A percentile compares a stretch with the other conserved stretches of the same genome.
phyloP scores from a whole-genome alignment of 1,140 invertebrate species.

The Bombus ignitus region DNA sequence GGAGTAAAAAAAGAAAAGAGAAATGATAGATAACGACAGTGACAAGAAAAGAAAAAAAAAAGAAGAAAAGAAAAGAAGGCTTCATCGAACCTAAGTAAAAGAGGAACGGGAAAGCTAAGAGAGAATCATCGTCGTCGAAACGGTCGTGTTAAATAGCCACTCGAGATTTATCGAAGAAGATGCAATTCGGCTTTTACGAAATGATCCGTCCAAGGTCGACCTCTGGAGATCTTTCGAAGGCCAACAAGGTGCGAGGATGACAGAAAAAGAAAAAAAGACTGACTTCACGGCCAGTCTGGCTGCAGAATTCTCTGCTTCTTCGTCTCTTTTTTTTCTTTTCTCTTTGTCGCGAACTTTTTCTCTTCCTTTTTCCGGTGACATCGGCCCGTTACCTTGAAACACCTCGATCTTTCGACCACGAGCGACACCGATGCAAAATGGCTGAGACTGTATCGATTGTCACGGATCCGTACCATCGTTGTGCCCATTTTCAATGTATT shows the following conservation, averaged over 20 bases:
- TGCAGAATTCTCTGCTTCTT: constrained; percentile 1
- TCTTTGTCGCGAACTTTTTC: constrained; percentile 7
- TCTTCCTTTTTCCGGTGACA: constrained; percentile 1
- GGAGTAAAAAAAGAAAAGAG: background rate
- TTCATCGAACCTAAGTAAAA: background rate
- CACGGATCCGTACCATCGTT: background rate
- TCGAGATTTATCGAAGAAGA: constrained; percentile 48
- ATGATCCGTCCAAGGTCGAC: constrained; percentile 56
- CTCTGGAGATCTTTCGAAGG: constrained; percentile 45
- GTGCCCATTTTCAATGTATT: background rate
- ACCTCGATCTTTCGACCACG: constrained; percentile 6
- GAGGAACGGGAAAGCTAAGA: background rate
- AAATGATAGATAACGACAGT: background rate
- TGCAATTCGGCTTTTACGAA: constrained; percentile 53
- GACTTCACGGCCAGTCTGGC: constrained; percentile 1
- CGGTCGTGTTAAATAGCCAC: constrained; percentile 13
- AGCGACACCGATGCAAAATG: background rate
- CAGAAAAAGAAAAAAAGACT: constrained; percentile 14
- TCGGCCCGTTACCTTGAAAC: constrained; percentile 25
- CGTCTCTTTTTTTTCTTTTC: background rate
- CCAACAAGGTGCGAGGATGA: constrained; percentile 37
- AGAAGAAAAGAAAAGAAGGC: background rate
- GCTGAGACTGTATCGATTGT: background rate
- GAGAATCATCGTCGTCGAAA: constrained; percentile 18
- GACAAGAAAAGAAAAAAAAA: background rate